These are phyloP conservation scores for Nanorana parkeri DNA, from an alignment of 2,113 vertebrate genomes.

Conservation along the genomic window DNA sequence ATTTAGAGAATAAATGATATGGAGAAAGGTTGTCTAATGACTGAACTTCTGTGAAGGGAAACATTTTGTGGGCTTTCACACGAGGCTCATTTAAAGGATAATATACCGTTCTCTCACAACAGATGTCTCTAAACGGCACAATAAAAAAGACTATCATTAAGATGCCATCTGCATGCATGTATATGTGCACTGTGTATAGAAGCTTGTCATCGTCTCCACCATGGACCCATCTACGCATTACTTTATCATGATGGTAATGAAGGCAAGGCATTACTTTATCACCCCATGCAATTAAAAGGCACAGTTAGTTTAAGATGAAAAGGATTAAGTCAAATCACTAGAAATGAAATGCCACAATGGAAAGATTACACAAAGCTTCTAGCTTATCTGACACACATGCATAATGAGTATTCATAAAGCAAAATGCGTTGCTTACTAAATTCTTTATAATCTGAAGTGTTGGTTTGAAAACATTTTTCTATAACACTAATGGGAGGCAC, in stretches of 20 bases:
- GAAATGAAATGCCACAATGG: background rate
- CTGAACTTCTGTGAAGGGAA: background rate
- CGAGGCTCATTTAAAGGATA: conserved; percentile 29
- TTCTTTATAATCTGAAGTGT: too few relatives aligned
- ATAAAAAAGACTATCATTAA: conserved; percentile 44
- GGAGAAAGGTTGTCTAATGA: conserved; percentile 38
- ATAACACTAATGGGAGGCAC: too few relatives aligned
- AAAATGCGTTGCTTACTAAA: too few relatives aligned
- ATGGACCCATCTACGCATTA: background rate
- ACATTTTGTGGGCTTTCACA: conserved; percentile 21
- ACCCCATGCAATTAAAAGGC: conserved; percentile 17
- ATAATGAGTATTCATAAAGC: background rate
- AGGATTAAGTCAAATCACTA: conserved; percentile 6
- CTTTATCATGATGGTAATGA: conserved; percentile 13
- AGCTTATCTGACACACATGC: background rate
- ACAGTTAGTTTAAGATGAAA: background rate
- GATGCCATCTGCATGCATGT: conserved; percentile 43
- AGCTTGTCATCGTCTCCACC: conserved; percentile 2
- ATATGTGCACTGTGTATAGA: conserved; percentile 8
- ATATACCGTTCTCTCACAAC: conserved; percentile 10
- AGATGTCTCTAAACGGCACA: conserved; percentile 32
- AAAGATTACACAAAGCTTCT: conserved; percentile 30
- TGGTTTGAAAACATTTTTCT: too few relatives aligned
- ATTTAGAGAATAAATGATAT: conserved; percentile 25
- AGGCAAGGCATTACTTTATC: background rate